phyloP scores from a whole-genome alignment of 2,888 invertebrate species.

The Andrena bicolor region DNA sequence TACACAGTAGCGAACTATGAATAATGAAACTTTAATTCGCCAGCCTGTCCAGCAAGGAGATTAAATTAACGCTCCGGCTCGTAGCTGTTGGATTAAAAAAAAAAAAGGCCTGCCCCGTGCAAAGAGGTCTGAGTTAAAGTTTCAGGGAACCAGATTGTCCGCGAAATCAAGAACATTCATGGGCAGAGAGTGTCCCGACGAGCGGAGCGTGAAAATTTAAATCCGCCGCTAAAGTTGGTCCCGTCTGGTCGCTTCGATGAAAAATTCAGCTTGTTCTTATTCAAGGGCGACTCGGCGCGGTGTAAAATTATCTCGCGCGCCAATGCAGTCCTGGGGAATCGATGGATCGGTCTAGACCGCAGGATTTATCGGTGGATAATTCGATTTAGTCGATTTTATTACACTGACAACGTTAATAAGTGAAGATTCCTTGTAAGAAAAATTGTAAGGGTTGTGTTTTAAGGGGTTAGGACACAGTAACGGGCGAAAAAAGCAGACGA shows the following conservation, averaged over 20 bases:
- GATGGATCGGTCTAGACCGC: not conserved
- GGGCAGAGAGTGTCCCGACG: not conserved
- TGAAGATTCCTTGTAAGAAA: too few relatives aligned
- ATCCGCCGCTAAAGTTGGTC: not conserved
- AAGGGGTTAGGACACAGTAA: too few relatives aligned
- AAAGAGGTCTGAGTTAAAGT: slow-evolving; percentile 37
- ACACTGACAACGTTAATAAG: too few relatives aligned
- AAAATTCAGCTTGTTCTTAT: slow-evolving; percentile 17
- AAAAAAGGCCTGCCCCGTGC: slow-evolving; percentile 3
- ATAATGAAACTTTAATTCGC: slow-evolving; percentile 49
- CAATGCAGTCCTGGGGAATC: not conserved
- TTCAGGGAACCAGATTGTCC: slow-evolving; percentile 1
- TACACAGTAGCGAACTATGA: slow-evolving; percentile 26
- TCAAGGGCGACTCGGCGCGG: not conserved
- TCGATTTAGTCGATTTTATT: not conserved
- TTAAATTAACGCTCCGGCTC: slow-evolving; percentile 28
- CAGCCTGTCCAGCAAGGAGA: slow-evolving; percentile 13
- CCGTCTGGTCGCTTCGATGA: slow-evolving; percentile 8
- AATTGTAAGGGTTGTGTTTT: too few relatives aligned
- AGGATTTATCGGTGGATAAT: not conserved
- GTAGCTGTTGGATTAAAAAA: not conserved
- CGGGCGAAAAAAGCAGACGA: too few relatives aligned
- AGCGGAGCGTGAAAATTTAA: not conserved
- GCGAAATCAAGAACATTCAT: not conserved
- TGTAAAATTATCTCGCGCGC: not conserved